Conservation (phyloP, 2,888 invertebrate genomes). For the Metacarcinus magister region DNA sequence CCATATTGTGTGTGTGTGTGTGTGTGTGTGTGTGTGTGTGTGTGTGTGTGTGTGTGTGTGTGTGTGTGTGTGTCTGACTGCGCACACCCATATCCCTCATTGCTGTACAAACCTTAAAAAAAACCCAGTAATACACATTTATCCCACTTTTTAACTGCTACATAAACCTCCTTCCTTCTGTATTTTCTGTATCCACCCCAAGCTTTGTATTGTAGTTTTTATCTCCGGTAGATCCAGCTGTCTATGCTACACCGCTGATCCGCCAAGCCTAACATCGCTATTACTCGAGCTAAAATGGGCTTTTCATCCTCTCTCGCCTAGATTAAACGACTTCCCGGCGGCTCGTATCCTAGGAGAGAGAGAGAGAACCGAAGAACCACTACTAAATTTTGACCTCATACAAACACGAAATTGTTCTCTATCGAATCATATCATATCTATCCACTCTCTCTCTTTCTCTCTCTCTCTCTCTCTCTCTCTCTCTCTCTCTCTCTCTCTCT, state of each 20-base stretch:
- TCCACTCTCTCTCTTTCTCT: too few species aligned
- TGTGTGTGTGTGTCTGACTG: not conserved
- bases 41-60: not conserved
- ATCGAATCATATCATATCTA: too few species aligned
- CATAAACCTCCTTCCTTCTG: not conserved
- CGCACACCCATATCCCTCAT: too few species aligned
- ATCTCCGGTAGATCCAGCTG: not conserved
- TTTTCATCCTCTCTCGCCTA: not conserved
- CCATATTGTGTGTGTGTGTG: not conserved
- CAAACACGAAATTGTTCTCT: too few species aligned
- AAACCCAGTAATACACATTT: not conserved
- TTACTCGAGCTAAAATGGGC: not conserved
- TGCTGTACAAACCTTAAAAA: not conserved
- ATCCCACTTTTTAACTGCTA: not conserved
- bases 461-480: not conserved
- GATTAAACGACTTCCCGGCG: not conserved
- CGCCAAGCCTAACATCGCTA: not conserved
- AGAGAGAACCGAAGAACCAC: not conserved
- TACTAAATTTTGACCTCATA: not conserved
- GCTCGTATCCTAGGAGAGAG: not conserved
- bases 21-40: conserved; percentile 13
- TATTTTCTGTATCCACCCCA: not conserved
- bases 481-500: not conserved
- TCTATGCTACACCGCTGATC: not conserved
- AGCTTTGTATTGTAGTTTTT: not conserved